Conservation (phyloP, 1,140 invertebrate species). For the Caenorhabditis briggsae region DNA sequence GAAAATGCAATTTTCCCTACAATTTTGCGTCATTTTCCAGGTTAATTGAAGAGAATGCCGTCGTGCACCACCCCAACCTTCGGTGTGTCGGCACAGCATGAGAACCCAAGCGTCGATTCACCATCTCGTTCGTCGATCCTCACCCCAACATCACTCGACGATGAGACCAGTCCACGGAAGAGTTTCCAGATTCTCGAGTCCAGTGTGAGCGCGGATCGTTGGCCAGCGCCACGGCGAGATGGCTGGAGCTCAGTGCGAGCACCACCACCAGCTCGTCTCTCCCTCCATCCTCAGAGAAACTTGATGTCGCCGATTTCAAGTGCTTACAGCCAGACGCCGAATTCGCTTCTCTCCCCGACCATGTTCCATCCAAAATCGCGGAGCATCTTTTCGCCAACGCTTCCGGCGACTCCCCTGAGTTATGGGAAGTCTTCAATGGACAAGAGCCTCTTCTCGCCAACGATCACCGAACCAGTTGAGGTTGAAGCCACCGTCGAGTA, state of each 20-base stretch:
- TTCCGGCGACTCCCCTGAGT: constrained; percentile 11
- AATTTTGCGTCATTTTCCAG: background rate
- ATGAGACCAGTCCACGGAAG: background rate
- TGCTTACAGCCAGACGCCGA: constrained; percentile 33
- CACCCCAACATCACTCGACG: background rate
- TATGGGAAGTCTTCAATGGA: constrained; percentile 4
- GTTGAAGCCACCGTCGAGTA: constrained; percentile 53
- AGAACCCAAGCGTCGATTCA: background rate
- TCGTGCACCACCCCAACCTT: constrained; percentile 35
- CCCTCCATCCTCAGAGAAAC: background rate
- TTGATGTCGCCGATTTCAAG: constrained; percentile 24
- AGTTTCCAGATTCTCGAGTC: background rate
- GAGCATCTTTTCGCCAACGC: constrained; percentile 27
- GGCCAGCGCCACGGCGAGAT: background rate
- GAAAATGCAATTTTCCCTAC: too few species aligned
- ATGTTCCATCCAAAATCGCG: constrained; percentile 26
- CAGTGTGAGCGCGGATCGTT: background rate
- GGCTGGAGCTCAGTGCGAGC: constrained; percentile 24
- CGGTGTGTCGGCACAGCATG: constrained; percentile 6
- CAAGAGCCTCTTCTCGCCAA: constrained; percentile 36
- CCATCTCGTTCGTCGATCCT: constrained; percentile 17
- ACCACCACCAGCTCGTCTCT: constrained; percentile 26
- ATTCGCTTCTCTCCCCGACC: constrained; percentile 13
- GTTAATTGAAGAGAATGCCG: constrained; percentile 16
- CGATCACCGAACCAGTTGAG: constrained; percentile 9